These are phyloP conservation scores for Callimorpha dominula DNA, from an alignment of 2,888 invertebrate genomes.

Conservation along the genomic window DNA sequence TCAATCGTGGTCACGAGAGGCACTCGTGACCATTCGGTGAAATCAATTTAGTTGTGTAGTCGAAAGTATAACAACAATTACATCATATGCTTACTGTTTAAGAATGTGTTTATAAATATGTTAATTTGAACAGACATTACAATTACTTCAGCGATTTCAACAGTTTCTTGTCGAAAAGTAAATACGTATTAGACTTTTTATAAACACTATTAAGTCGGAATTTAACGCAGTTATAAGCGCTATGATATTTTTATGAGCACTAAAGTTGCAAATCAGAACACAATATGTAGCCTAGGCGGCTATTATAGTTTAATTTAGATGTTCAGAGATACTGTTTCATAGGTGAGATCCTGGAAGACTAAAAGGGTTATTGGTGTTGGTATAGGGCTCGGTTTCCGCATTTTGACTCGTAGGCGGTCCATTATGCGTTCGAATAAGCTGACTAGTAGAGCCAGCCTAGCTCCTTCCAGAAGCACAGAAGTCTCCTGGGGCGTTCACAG, in stretches of 20 bases:
- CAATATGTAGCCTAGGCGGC: too few relatives aligned
- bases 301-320: too few relatives aligned
- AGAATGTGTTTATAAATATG: conserved; percentile 10
- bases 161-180: background rate
- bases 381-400: too few relatives aligned
- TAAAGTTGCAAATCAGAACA: too few relatives aligned
- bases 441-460: too few relatives aligned
- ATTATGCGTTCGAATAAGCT: too few relatives aligned
- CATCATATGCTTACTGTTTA: conserved; percentile 4
- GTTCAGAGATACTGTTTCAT: too few relatives aligned
- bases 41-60: conserved; percentile 12
- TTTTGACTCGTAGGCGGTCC: too few relatives aligned
- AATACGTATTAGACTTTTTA: background rate
- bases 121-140: conserved; percentile 5
- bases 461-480: too few relatives aligned
- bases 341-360: background rate
- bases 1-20: conserved; percentile 1
- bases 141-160: conserved; percentile 8
- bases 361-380: too few relatives aligned
- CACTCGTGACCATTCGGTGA: conserved; percentile 11
- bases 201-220: background rate
- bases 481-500: too few relatives aligned
- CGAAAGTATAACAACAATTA: conserved; percentile 11
- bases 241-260: background rate
- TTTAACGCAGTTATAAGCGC: background rate